These are phyloP conservation scores for Stratiomys singularior DNA, from an alignment of 2,888 invertebrate species.

Conservation along the genomic window DNA sequence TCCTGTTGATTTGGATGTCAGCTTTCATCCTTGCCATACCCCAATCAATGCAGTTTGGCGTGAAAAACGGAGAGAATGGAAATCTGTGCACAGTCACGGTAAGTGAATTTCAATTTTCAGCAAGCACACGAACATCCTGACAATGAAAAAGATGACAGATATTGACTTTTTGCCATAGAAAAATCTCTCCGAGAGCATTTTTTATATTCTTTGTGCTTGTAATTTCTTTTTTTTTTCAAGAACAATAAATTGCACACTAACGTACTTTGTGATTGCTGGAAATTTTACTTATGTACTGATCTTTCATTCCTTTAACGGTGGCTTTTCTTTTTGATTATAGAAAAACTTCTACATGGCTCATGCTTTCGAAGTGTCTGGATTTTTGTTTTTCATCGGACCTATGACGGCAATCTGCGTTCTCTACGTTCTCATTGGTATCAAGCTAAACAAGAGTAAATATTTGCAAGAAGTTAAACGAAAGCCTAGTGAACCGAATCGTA, in stretches of 20 bases:
- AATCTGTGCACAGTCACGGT: conserved; percentile 62
- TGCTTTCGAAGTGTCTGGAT: conserved; percentile 82
- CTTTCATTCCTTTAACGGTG: no score
- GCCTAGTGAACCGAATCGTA: conserved; percentile 65
- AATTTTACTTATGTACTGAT: no score
- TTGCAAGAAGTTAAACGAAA: conserved; percentile 71
- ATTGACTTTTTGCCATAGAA: not conserved
- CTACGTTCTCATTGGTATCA: conserved; percentile 80
- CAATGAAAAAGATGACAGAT: not conserved
- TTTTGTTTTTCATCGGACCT: conserved; percentile 85
- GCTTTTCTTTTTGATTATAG: conserved; percentile 54
- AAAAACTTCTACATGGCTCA: conserved; percentile 68
- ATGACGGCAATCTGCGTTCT: conserved; percentile 87
- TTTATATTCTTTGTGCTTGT: not conserved
- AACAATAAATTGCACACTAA: no score
- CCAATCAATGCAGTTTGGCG: conserved; percentile 65
- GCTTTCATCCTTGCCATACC: conserved; percentile 76
- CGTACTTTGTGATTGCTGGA: no score
- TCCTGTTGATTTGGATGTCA: conserved; percentile 79
- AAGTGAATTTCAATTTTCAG: conserved; percentile 6
- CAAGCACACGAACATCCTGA: not conserved
- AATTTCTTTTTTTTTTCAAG: no score
- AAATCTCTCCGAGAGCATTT: not conserved
- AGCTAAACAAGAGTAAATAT: conserved; percentile 73
- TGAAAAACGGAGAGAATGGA: conserved; percentile 56